Percentiles rank a stretch among this genome's conserved stretches.
Evolutionary conservation across 2,888 invertebrate genomes (phyloP).

Genomic region (Lysandra coridon): DNA sequence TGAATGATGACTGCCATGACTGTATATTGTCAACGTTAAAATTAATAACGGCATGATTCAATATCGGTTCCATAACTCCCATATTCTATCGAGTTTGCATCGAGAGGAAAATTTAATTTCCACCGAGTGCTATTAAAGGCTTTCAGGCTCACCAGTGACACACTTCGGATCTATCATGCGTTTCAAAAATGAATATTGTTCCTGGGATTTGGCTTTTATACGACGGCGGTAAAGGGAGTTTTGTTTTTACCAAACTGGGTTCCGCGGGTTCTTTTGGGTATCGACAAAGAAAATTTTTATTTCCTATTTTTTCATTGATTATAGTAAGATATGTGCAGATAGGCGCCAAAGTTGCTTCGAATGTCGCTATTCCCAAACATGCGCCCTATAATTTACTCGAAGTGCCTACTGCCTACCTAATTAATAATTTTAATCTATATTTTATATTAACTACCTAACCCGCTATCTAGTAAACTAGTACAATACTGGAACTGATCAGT

Average conservation of each 20-base stretch:
- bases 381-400: too few species aligned
- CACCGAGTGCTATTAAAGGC: constrained; percentile 23
- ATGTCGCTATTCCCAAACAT: too few species aligned
- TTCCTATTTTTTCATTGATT: too few species aligned
- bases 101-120: constrained; percentile 27
- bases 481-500: not conserved
- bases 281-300: too few species aligned
- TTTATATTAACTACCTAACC: too few species aligned
- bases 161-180: not conserved
- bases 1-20: not conserved
- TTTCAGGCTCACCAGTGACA: constrained; percentile 24
- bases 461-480: not conserved
- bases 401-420: too few species aligned
- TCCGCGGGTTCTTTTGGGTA: too few species aligned
- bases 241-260: too few species aligned
- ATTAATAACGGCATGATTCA: not conserved
- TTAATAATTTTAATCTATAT: too few species aligned
- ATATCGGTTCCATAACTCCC: not conserved
- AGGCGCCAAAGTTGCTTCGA: too few species aligned
- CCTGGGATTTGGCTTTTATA: not conserved
- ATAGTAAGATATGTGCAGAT: too few species aligned
- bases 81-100: constrained; percentile 16
- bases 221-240: too few species aligned
- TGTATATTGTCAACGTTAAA: not conserved
- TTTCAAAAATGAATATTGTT: not conserved